A percentile compares a stretch with the other conserved stretches of the same genome.
Evolutionary conservation across 2,113 vertebrate genomes (phyloP).

Genomic region (Zingel zingel): DNA sequence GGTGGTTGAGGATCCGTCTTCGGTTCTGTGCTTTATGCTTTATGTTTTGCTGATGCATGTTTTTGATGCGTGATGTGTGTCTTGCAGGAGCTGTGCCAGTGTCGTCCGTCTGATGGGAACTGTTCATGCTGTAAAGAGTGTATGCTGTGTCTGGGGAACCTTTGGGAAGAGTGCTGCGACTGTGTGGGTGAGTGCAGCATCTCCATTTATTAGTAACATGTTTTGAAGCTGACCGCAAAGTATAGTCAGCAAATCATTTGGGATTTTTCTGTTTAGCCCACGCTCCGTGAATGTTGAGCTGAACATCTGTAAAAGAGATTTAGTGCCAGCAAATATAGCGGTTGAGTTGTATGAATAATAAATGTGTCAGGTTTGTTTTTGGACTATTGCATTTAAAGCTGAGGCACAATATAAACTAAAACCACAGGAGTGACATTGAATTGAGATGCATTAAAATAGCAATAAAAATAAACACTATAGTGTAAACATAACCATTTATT

Average conservation of each 20-base stretch:
- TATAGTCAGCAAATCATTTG: constrained; percentile 9
- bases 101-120: constrained; percentile 94
- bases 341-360: no score
- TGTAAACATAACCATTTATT: no score
- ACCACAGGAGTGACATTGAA: not conserved
- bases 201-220: not conserved
- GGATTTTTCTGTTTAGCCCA: not conserved
- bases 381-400: not conserved
- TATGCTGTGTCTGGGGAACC: constrained; percentile 96
- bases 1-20: not conserved
- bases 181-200: constrained; percentile 93
- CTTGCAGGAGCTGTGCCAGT: constrained; percentile 96
- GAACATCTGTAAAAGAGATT: not conserved
- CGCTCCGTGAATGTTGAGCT: not conserved
- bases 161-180: constrained; percentile 99
- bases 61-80: constrained; percentile 20
- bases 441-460: no score
- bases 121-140: constrained; percentile 99
- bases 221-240: constrained; percentile 15
- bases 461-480: no score
- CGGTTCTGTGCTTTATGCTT: not conserved
- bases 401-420: not conserved
- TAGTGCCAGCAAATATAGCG: not conserved
- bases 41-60: constrained; percentile 1
- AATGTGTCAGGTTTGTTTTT: not conserved